Percentiles rank a stretch among this genome's conserved stretches.
These are phyloP conservation scores for Syngnathus floridae DNA, from an alignment of 2,113 vertebrate genomes.

Conservation along the genomic window DNA sequence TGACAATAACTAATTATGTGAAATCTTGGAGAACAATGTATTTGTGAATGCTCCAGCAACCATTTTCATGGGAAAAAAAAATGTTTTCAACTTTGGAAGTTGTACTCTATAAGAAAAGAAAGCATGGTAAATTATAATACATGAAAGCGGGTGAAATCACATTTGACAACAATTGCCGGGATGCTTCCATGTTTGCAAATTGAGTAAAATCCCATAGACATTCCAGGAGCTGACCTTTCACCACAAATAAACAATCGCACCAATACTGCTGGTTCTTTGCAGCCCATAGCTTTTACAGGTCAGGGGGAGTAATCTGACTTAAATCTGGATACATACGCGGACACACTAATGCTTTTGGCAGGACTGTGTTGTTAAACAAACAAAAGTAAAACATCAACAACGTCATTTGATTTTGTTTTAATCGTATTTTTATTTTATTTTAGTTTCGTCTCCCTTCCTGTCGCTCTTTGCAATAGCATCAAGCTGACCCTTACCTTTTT, in stretches of 20 bases:
- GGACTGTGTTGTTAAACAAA: conserved; percentile 19
- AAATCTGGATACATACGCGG: conserved; percentile 14
- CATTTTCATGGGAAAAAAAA: background rate
- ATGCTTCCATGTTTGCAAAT: conserved; percentile 39
- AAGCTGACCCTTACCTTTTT: conserved; percentile 43
- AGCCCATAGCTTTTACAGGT: conserved; percentile 37
- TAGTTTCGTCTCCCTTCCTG: background rate
- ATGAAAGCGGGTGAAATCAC: conserved; percentile 25
- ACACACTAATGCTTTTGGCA: conserved; percentile 16
- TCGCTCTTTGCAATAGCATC: conserved; percentile 13
- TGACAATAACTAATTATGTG: too few species aligned
- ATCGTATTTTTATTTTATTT: background rate
- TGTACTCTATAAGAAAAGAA: background rate
- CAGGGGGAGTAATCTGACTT: conserved; percentile 31
- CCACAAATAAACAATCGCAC: conserved; percentile 33
- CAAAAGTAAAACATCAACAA: background rate
- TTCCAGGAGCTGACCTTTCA: conserved; percentile 47
- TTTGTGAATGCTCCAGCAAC: background rate
- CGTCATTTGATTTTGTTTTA: background rate
- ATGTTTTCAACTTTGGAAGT: background rate
- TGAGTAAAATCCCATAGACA: conserved; percentile 42
- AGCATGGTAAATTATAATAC: background rate
- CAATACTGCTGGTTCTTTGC: conserved; percentile 27
- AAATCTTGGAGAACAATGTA: too few species aligned
- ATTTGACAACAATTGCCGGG: conserved; percentile 22